Evolutionary conservation across 1,140 invertebrate species (phyloP), one percentile per base, ranked within the genome.

Genomic region (Meloidogyne hapla): DNA sequence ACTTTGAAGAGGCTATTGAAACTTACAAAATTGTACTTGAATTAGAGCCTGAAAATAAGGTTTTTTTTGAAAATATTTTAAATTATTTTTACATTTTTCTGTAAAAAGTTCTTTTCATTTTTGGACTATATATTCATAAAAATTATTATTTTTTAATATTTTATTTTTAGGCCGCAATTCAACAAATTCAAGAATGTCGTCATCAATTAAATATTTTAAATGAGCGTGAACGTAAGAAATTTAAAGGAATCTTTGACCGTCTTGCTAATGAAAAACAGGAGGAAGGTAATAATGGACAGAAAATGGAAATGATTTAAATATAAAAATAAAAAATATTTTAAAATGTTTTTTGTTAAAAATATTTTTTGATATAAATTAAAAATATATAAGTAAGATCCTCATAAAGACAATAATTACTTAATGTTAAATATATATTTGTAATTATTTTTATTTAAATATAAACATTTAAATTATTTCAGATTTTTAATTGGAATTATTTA

Each of bases 171-270:
- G 69, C 69, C 2, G 69, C 69, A 5, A 33, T 18, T 26, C 69
- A 70, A 70, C 69, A 70, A 70, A 70, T 70, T 70, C 23, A 56
- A 61, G 69, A 70, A 28, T 70, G 69, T 70, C 38, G 69, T n/a
- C 69, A 48, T 9, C 69, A 28, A 28, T 45, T 70, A 28, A 28
- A 25, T 10, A 61, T 61, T 18, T 28, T 56, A 38, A 45, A 61
- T 15, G 69, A 45, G 18, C 45, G 25, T 25, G 33, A 70, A 61
- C 69, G 69, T n/a, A 45, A 42, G 18, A 70, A 70, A 28, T 70
- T 56, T n/a, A 28, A 33, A 15, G 69, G 33, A 25, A 21, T 70
- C 38, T 70, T 70, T 61, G 69, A 70, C 6, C 69, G 69, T 25
- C 45, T 70, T 45, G 68, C 68, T 56, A 69, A 42, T 25, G 68